These are phyloP conservation scores for Eupithecia dodoneata DNA, from an alignment of 2,888 invertebrate genomes.

Conservation along the genomic window DNA sequence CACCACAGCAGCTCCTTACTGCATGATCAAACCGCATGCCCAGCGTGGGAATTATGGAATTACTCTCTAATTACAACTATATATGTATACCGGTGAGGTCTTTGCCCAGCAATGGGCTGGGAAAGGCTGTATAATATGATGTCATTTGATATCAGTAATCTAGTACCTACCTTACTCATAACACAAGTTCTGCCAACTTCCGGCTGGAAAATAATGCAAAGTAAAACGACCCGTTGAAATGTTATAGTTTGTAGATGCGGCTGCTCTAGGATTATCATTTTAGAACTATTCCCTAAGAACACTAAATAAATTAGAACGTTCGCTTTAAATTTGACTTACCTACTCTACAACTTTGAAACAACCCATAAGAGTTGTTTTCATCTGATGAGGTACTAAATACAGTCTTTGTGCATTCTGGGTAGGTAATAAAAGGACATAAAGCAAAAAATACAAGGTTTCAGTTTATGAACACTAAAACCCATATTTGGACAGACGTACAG, in stretches of 20 bases:
- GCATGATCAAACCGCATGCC: not conserved
- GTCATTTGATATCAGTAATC: not conserved
- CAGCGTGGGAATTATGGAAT: not conserved
- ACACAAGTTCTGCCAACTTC: not conserved
- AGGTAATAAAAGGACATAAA: not conserved
- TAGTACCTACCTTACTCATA: not conserved
- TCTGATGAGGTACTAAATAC: not conserved
- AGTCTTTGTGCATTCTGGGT: not conserved
- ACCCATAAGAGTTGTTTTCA: not conserved
- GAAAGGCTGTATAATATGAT: not conserved
- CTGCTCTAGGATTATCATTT: not conserved
- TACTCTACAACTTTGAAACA: not conserved
- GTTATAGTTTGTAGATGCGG: not conserved
- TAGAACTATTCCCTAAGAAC: not conserved
- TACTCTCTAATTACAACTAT: not conserved
- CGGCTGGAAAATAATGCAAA: not conserved
- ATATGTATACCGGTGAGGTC: not conserved
- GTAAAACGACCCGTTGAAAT: not conserved
- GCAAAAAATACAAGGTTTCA: not conserved
- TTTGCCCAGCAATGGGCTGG: not conserved
- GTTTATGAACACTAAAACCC: conserved; percentile 13
- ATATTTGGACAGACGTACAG: conserved; percentile 13
- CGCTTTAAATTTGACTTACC: not conserved
- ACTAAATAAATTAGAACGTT: too few species aligned
- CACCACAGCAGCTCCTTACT: not conserved